Evolutionary conservation across 2,888 invertebrate genomes (phyloP), one percentile per base, ranked within the genome.

Genomic region (Leuctra nigra): DNA sequence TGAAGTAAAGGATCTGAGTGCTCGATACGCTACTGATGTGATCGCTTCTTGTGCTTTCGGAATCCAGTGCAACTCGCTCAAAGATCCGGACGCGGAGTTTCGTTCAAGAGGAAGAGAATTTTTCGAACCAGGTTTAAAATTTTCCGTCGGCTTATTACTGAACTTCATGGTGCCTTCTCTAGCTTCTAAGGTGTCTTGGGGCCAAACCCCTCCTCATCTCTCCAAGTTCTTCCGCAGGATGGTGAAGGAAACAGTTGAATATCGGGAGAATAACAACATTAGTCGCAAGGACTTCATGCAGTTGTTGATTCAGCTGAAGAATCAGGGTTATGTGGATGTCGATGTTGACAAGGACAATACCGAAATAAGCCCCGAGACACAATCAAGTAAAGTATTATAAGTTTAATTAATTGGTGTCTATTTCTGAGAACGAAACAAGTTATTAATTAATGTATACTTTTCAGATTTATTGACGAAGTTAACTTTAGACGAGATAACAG

Each of bases 41-140:
- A 50, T 74, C 2, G 67, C 67, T 0, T 70, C 70, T 0, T 66
- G 72, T 1, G 70, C 75, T 0, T 75, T 76, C 57, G 76, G 77
- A 0, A 69, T 75, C 3, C 68, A 67, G 7, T 65, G 68, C 1
- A 61, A 69, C 35, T 64, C 66, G 0, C 67, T 68, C 1, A 70
- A 71, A 47, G 56, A 66, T 25, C 53, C 56, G 0, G 68, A 74
- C 24, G 61, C 74, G 68, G 1, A 72, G 69, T 23, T 74, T 72
- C 47, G 64, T 2, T 13, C 9, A 3, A 20, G 6, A 22, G 50
- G 50, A n/a, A 16, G 33, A 20, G 20, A 33, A 33, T 35, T 50
- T 33, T 33, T 50, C 11, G 1, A 29, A 2, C 50, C 29, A 6
- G 11, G 7, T 7, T 29, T 29, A 11, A 29, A 7, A 29, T 6